These are phyloP conservation scores for Arctocebus calabarensis DNA, from an alignment of 2,797 vertebrate species.

Conservation along the genomic window DNA sequence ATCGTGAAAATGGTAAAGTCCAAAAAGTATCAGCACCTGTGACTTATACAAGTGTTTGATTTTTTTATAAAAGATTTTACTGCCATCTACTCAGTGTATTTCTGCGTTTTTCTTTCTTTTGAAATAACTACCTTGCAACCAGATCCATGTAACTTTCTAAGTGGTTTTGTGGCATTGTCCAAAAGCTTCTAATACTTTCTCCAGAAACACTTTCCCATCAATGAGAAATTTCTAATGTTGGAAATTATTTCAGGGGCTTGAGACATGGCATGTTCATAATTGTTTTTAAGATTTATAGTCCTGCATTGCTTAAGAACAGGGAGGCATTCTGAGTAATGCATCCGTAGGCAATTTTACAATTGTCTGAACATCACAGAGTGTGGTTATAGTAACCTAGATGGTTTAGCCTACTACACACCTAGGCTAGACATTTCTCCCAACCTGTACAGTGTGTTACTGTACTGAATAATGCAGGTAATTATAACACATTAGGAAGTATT, in stretches of 20 bases:
- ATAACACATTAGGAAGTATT: neutral
- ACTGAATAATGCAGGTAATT: neutral
- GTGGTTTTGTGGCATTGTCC: neutral
- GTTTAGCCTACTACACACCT: neutral
- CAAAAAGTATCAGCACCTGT: neutral
- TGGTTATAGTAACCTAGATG: neutral
- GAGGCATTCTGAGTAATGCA: neutral
- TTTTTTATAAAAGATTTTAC: neutral
- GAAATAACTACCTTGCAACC: slow-evolving; percentile 21
- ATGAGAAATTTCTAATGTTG: slow-evolving; percentile 1
- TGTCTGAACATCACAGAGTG: neutral
- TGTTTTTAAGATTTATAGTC: slow-evolving; percentile 47
- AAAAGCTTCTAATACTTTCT: slow-evolving; percentile 4
- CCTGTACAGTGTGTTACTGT: neutral
- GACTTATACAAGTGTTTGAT: neutral
- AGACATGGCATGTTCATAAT: neutral
- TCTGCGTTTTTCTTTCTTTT: slow-evolving; percentile 47
- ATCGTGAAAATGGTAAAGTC: slow-evolving; percentile 4
- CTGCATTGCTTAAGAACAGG: neutral
- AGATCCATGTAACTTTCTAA: slow-evolving; percentile 13
- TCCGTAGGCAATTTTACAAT: neutral
- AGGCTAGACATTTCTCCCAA: neutral
- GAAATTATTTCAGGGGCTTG: slow-evolving; percentile 51
- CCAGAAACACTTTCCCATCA: neutral
- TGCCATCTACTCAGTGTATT: neutral